Evolutionary conservation across 2,113 vertebrate species (phyloP).

Genomic region (Athene noctua): DNA sequence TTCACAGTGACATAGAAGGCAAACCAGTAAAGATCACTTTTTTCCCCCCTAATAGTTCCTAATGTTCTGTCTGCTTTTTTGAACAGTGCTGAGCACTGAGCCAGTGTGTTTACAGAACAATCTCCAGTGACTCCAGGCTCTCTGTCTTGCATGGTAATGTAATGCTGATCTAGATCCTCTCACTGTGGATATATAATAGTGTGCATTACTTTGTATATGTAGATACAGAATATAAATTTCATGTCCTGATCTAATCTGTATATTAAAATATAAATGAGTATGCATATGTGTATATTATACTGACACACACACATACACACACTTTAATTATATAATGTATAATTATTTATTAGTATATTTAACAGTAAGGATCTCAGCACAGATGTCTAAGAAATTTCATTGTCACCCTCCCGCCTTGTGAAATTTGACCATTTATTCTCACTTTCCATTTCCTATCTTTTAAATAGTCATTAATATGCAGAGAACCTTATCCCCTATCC

Average conservation of each 20-base stretch:
- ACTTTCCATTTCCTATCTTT: not conserved
- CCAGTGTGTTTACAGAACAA: not conserved
- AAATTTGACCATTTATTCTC: not conserved
- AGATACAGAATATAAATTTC: not conserved
- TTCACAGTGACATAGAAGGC: not conserved
- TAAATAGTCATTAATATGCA: not conserved
- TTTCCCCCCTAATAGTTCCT: rapidly evolving
- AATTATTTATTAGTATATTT: not conserved
- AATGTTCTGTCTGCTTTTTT: not conserved
- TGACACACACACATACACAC: not conserved
- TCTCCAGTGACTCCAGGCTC: not conserved
- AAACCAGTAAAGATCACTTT: not conserved
- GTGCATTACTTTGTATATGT: not conserved
- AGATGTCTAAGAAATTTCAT: not conserved
- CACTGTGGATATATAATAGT: not conserved
- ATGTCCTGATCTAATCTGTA: not conserved
- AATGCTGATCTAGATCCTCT: not conserved
- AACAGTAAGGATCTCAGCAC: not conserved
- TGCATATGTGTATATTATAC: not conserved
- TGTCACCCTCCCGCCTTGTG: not conserved
- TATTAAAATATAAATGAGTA: not conserved
- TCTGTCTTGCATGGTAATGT: not conserved
- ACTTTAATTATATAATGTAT: not conserved
- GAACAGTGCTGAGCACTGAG: not conserved
- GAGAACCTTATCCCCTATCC: not conserved